Percentiles rank a stretch among this genome's conserved stretches.
These are phyloP conservation scores for Heliocidaris tuberculata DNA, from an alignment of 35 echinoderm and acorn worm genomes.

Conservation along the genomic window DNA sequence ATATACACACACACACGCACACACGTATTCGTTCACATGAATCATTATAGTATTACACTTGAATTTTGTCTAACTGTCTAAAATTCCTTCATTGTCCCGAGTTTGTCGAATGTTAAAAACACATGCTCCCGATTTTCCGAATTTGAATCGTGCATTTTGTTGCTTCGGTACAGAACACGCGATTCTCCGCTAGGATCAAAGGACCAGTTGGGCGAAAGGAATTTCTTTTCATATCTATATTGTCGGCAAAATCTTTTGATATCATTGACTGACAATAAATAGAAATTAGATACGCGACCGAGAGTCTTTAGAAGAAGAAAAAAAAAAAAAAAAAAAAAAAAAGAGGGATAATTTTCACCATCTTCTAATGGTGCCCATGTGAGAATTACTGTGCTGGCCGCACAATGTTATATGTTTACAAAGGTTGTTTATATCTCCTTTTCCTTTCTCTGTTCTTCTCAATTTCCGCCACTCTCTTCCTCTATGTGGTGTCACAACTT, in stretches of 20 bases:
- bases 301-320: not conserved
- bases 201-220: constrained; percentile 14
- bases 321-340: not conserved
- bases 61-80: not conserved
- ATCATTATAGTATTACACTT: not conserved
- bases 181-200: not conserved
- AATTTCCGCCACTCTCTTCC: not conserved
- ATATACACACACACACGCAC: too few relatives aligned
- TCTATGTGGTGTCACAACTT: not conserved
- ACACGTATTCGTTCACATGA: too few relatives aligned
- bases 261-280: constrained; percentile 35
- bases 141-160: not conserved
- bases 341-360: not conserved
- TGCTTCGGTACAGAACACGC: not conserved
- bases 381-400: not conserved
- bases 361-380: not conserved
- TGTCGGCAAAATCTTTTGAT: constrained; percentile 30
- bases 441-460: not conserved
- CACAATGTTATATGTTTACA: not conserved
- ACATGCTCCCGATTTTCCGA: not conserved
- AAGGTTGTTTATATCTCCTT: not conserved
- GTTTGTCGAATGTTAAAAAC: not conserved
- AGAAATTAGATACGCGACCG: constrained; percentile 42
- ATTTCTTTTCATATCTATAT: not conserved
- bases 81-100: not conserved